Conservation (phyloP, 2,888 invertebrate species). For the Cyclophora punctaria region DNA sequence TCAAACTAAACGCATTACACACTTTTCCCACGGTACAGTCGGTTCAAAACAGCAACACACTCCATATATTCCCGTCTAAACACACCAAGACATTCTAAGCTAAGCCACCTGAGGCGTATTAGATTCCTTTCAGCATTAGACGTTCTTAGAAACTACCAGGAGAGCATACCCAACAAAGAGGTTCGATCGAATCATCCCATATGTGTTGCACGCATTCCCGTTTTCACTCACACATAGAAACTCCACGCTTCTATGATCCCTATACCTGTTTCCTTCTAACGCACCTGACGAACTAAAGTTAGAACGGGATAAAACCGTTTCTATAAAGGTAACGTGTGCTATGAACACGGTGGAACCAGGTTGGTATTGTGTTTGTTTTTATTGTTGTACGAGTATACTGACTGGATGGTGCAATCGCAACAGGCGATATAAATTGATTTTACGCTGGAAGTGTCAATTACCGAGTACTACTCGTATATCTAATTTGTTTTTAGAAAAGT, state of each 20-base stretch:
- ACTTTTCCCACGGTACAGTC: no score
- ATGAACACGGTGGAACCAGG: no score
- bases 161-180: constrained; percentile 44
- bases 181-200: constrained; percentile 42
- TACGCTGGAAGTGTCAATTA: no score
- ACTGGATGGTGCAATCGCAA: no score
- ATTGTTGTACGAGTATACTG: no score
- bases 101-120: constrained; percentile 26
- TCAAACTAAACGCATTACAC: no score
- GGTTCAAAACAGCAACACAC: not conserved
- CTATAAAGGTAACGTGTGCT: not conserved
- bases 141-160: constrained; percentile 74
- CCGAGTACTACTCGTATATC: no score
- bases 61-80: not conserved
- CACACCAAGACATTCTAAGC: constrained; percentile 1
- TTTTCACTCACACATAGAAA: constrained; percentile 41
- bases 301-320: constrained; percentile 5
- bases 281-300: not conserved
- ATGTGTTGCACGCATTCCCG: constrained; percentile 44
- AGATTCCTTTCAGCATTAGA: constrained; percentile 68
- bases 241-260: constrained; percentile 53
- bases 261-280: constrained; percentile 40
- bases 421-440: no score
- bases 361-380: no score
- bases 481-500: no score